phyloP scores from a whole-genome alignment of 2,888 invertebrate genomes.

The Cybosia mesomella region DNA sequence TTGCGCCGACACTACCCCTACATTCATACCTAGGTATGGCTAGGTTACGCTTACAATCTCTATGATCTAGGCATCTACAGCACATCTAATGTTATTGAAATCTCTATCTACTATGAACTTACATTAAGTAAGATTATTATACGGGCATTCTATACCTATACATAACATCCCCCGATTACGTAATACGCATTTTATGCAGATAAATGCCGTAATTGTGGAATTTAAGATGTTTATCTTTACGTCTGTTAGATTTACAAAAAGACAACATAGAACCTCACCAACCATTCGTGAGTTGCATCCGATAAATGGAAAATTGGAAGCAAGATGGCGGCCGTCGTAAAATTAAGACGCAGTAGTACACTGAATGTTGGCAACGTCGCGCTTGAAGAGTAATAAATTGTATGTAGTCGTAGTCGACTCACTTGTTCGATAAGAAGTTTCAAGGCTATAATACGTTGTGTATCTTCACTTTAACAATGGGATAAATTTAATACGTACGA shows the following conservation, averaged over 20 bases:
- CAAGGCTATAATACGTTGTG: slow-evolving; percentile 78
- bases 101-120: slow-evolving; percentile 55
- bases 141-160: slow-evolving; percentile 51
- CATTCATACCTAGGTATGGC: slow-evolving; percentile 74
- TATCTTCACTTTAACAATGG: slow-evolving; percentile 77
- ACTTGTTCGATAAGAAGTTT: slow-evolving; percentile 84
- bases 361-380: slow-evolving; percentile 84
- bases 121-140: slow-evolving; percentile 26
- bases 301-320: slow-evolving; percentile 63
- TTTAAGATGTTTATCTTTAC: slow-evolving; percentile 29
- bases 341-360: slow-evolving; percentile 82
- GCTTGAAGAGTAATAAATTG: slow-evolving; percentile 61
- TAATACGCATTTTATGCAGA: slow-evolving; percentile 44
- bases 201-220: slow-evolving; percentile 29
- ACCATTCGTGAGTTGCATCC: slow-evolving; percentile 62
- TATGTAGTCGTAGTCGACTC: slow-evolving; percentile 74
- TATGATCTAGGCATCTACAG: slow-evolving; percentile 66
- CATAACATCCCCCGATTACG: slow-evolving; percentile 58
- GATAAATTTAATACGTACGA: slow-evolving; percentile 67
- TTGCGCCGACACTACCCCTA: slow-evolving; percentile 80
- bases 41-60: slow-evolving; percentile 61
- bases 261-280: slow-evolving; percentile 55
- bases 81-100: slow-evolving; percentile 65
- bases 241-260: slow-evolving; percentile 29
- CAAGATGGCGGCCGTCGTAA: slow-evolving; percentile 81